phyloP scores from a whole-genome alignment of 2,888 invertebrate species.

The Agrochola lota region DNA sequence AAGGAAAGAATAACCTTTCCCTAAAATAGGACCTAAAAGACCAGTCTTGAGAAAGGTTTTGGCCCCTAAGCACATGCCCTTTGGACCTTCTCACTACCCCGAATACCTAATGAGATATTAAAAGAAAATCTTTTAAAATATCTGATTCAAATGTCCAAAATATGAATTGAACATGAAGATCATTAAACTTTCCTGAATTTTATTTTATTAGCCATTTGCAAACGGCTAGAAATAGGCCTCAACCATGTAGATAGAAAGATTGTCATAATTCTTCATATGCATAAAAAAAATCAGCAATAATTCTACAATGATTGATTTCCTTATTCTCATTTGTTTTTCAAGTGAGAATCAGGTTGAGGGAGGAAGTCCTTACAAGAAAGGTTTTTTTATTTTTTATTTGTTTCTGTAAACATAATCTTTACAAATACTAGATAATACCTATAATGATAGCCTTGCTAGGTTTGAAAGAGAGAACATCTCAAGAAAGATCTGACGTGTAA shows the following conservation, averaged over 20 bases:
- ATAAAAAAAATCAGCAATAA: neutral
- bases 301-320: neutral
- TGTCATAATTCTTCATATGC: neutral
- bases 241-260: neutral
- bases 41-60: neutral
- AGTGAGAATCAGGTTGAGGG: neutral
- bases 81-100: neutral
- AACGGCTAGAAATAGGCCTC: neutral
- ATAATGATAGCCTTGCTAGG: neutral
- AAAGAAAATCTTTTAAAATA: neutral
- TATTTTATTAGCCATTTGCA: neutral
- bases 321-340: no score
- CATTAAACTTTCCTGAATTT: neutral
- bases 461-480: neutral
- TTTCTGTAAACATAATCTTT: neutral
- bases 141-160: neutral
- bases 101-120: neutral
- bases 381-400: no score
- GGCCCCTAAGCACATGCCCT: neutral
- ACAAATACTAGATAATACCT: neutral
- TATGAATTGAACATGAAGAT: neutral
- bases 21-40: neutral
- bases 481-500: constrained; percentile 2
- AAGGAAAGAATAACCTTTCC: neutral
- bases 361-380: neutral